A percentile compares a stretch with the other conserved stretches of the same genome.
These are phyloP conservation scores for Mallotus villosus DNA, from an alignment of 2,797 vertebrate species.

Conservation along the genomic window DNA sequence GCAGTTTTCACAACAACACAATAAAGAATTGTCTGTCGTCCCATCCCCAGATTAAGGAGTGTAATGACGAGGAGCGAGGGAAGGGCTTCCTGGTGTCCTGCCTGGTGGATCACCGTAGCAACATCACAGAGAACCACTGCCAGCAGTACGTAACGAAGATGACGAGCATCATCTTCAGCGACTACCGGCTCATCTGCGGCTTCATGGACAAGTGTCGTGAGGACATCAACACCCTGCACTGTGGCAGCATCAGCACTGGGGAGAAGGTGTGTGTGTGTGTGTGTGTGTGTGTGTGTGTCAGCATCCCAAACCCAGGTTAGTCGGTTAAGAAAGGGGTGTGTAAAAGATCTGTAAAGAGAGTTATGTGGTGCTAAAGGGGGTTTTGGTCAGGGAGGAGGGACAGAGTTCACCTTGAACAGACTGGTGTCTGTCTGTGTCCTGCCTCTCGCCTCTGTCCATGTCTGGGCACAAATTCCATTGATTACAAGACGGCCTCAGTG, in stretches of 20 bases:
- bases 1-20: neutral
- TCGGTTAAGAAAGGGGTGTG: no score
- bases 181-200: conserved; percentile 92
- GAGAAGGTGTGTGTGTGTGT: conserved; percentile 81
- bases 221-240: conserved; percentile 89
- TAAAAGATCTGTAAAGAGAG: no score
- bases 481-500: no score
- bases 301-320: no score
- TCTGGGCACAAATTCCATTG: no score
- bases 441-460: no score
- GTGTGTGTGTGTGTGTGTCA: conserved; percentile 5
- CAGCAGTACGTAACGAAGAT: conserved; percentile 96
- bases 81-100: conserved; percentile 93
- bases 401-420: no score
- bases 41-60: conserved; percentile 86
- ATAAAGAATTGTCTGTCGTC: no score
- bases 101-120: conserved; percentile 91
- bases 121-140: conserved; percentile 94
- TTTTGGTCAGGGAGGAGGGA: no score
- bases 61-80: conserved; percentile 87
- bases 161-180: conserved; percentile 92
- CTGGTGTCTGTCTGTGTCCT: no score
- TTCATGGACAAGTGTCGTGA: conserved; percentile 93
- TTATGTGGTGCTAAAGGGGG: no score
- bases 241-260: conserved; percentile 88